phyloP scores from a whole-genome alignment of 2,113 vertebrate genomes.

The Spheniscus mendiculus region DNA sequence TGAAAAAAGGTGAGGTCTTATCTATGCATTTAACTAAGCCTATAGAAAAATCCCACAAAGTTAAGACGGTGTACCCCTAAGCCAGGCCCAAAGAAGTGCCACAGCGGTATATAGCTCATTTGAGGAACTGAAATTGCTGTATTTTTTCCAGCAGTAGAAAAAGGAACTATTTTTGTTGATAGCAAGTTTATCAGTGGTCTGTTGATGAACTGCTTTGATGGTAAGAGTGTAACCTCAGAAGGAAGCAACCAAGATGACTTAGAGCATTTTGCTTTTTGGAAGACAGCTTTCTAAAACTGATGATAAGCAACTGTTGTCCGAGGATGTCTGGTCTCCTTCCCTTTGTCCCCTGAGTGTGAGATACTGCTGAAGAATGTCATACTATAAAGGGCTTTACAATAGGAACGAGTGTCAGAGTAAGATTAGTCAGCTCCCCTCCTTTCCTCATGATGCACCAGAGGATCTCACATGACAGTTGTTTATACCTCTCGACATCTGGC shows the following conservation, averaged over 20 bases:
- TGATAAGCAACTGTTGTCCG: neutral
- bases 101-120: neutral
- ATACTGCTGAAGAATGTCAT: neutral
- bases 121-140: neutral
- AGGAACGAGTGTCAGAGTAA: neutral
- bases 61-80: neutral
- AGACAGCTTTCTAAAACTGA: neutral
- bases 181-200: neutral
- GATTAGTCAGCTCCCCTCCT: slow-evolving; percentile 24
- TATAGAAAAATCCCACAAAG: neutral
- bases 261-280: neutral
- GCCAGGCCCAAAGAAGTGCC: neutral
- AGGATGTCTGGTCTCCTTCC: neutral
- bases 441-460: neutral
- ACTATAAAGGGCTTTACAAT: neutral
- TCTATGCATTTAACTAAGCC: neutral
- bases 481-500: neutral
- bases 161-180: slow-evolving; percentile 14
- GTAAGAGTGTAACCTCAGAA: slow-evolving; percentile 1
- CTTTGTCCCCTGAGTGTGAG: neutral
- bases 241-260: neutral
- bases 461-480: neutral
- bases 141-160: neutral
- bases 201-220: slow-evolving; percentile 4
- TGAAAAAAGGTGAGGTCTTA: neutral